Conservation (phyloP, 1,140 invertebrate species). For the Solenopsis invicta region DNA sequence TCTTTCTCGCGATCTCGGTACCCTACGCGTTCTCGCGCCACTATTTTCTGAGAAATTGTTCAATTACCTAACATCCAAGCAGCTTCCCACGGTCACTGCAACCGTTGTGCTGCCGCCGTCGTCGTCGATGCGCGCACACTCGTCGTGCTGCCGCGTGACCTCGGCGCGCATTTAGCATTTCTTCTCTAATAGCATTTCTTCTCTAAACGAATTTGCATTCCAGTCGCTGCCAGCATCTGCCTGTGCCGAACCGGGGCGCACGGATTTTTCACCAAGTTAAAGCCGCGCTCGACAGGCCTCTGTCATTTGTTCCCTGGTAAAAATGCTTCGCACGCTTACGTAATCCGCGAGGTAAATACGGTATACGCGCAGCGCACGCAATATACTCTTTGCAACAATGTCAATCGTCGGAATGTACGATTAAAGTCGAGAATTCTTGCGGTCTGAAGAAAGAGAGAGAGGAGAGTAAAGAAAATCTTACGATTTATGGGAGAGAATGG, state of each 20-base stretch:
- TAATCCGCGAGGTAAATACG: background rate
- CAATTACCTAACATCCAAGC: conserved; percentile 70
- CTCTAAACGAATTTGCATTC: conserved; percentile 79
- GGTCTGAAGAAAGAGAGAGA: no score
- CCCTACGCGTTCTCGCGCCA: conserved; percentile 31
- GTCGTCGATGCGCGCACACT: no score
- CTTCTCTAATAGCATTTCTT: conserved; percentile 75
- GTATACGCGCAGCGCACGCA: background rate
- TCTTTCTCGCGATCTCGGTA: background rate
- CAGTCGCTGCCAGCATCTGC: conserved; percentile 21
- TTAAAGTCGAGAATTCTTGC: conserved; percentile 7
- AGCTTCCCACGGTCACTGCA: conserved; percentile 69
- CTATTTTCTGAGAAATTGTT: conserved; percentile 73
- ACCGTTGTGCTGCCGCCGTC: background rate
- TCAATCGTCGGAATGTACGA: background rate
- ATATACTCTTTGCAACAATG: background rate
- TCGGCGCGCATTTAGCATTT: conserved; percentile 67
- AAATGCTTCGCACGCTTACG: background rate
- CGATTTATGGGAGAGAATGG: background rate
- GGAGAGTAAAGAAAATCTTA: background rate
- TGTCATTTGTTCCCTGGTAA: background rate
- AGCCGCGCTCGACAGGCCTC: background rate
- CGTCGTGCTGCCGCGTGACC: no score
- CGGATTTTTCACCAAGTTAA: conserved; percentile 19
- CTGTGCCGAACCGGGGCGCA: conserved; percentile 27